Evolutionary conservation across 1,140 invertebrate species (phyloP).

Genomic region (Heterodera schachtii): DNA sequence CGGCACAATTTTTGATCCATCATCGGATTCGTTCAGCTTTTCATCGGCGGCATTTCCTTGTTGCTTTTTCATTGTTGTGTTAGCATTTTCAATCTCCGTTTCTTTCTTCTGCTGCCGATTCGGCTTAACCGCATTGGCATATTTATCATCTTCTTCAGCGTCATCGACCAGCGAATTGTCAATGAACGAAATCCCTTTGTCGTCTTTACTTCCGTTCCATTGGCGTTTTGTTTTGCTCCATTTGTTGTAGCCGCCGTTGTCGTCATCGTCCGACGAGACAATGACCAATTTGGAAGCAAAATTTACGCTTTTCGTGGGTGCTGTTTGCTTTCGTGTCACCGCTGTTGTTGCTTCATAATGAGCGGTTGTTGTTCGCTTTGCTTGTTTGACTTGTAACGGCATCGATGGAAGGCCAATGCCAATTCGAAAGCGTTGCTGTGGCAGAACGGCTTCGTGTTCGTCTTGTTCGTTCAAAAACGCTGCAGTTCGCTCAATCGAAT

Average conservation of each 20-base stretch:
- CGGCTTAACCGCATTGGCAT: too few relatives aligned
- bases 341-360: neutral
- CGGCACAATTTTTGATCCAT: neutral
- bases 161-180: too few relatives aligned
- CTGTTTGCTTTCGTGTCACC: neutral
- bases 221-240: neutral
- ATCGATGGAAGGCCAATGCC: constrained; percentile 9
- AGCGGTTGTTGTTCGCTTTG: constrained; percentile 9
- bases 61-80: too few relatives aligned
- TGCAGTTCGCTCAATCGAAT: too few relatives aligned
- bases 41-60: too few relatives aligned
- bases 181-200: neutral
- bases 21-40: neutral
- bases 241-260: neutral
- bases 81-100: too few relatives aligned
- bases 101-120: too few relatives aligned
- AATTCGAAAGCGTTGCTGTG: neutral
- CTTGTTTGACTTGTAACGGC: constrained; percentile 9
- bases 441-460: neutral
- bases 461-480: neutral
- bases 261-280: neutral
- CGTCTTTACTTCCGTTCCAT: constrained; percentile 3
- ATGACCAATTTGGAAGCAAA: constrained; percentile 17
- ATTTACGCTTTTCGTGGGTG: constrained; percentile 6
- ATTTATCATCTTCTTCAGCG: neutral